Evolutionary conservation across 2,797 vertebrate species (phyloP).

Genomic region (Ptychadena robeensis): DNA sequence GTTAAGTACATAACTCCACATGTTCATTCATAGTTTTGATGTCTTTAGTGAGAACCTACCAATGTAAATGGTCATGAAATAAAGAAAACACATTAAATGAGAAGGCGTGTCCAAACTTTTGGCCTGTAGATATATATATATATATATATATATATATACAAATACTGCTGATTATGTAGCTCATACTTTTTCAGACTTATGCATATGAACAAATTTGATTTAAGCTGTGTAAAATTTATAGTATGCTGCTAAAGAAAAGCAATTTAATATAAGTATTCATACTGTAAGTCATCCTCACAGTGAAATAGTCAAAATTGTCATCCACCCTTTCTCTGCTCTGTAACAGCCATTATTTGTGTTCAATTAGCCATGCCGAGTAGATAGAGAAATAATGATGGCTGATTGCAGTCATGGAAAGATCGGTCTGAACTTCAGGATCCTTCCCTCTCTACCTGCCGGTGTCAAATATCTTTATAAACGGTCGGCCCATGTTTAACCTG

Average conservation of each 20-base stretch:
- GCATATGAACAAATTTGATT: background rate
- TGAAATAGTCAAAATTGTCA: constrained; percentile 3
- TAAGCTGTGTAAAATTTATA: background rate
- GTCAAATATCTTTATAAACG: background rate
- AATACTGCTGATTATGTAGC: background rate
- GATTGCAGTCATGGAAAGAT: background rate
- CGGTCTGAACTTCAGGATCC: background rate
- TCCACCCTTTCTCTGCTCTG: background rate
- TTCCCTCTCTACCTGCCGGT: background rate
- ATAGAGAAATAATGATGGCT: constrained; percentile 1
- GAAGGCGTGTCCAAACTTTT: too few relatives aligned
- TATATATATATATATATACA: too few relatives aligned
- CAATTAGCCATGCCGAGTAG: background rate
- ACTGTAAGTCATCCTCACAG: background rate
- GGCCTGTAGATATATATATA: too few relatives aligned
- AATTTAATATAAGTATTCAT: background rate
- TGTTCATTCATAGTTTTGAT: too few relatives aligned
- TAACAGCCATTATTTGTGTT: constrained; percentile 21
- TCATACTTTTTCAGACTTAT: background rate
- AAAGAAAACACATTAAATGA: too few relatives aligned
- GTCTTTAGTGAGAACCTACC: too few relatives aligned
- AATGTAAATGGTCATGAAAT: too few relatives aligned
- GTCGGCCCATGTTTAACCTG: background rate
- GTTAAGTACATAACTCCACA: too few relatives aligned
- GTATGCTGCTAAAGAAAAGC: background rate